Evolutionary conservation across 2,888 invertebrate genomes (phyloP).

Genomic region (Alsophila aescularia): DNA sequence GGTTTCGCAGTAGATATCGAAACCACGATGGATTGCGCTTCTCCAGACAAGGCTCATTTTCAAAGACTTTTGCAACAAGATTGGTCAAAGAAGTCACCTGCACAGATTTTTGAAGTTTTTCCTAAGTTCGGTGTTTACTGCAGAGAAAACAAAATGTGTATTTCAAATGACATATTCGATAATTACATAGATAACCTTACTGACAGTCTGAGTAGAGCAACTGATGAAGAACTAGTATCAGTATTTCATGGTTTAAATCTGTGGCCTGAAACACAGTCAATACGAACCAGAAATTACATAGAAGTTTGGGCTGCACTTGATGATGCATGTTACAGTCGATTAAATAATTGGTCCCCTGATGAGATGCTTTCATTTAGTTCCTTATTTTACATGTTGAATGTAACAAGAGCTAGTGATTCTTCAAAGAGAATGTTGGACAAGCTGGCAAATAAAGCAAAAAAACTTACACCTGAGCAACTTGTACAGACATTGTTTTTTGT

Average conservation of each 20-base stretch:
- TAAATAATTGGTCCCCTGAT: conserved; percentile 77
- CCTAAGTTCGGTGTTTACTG: conserved; percentile 62
- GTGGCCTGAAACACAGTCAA: conserved; percentile 80
- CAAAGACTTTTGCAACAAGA: conserved; percentile 51
- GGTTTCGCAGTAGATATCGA: conserved; percentile 59
- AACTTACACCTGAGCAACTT: conserved; percentile 85
- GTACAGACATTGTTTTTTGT: conserved; percentile 88
- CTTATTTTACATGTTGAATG: conserved; percentile 86
- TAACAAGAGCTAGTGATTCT: conserved; percentile 83
- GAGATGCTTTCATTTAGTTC: conserved; percentile 85
- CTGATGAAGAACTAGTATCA: conserved; percentile 82
- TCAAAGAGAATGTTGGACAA: conserved; percentile 80
- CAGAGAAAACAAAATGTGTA: conserved; percentile 57
- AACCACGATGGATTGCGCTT: conserved; percentile 21
- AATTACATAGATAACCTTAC: conserved; percentile 71
- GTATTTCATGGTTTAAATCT: conserved; percentile 79
- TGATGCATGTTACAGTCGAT: conserved; percentile 82
- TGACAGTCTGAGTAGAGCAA: conserved; percentile 81
- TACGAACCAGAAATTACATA: conserved; percentile 84
- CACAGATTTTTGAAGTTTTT: conserved; percentile 61
- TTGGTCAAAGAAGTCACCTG: conserved; percentile 54
- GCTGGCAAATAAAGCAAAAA: conserved; percentile 82
- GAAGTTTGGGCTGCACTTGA: conserved; percentile 88
- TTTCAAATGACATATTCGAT: conserved; percentile 69
- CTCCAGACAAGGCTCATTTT: conserved; percentile 51